Conservation (phyloP, 1,140 invertebrate genomes). For the Neodiprion fabricii region DNA sequence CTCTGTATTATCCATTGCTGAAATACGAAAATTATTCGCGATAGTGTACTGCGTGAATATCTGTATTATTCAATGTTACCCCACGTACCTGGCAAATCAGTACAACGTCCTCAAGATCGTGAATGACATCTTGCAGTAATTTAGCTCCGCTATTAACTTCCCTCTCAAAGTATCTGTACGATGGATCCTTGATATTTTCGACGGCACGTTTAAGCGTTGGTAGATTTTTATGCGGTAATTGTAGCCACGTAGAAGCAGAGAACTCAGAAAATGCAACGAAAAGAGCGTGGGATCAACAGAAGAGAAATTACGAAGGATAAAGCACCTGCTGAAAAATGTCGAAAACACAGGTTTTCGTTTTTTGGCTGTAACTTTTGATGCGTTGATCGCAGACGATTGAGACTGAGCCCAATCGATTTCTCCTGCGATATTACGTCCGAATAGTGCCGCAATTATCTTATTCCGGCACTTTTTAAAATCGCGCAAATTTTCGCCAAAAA, state of each 20-base stretch:
- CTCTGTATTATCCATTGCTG: conserved; percentile 10
- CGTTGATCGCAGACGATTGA: too few species aligned
- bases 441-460: too few species aligned
- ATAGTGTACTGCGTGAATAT: neutral
- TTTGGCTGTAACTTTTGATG: too few species aligned
- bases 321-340: too few species aligned
- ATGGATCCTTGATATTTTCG: conserved; percentile 96
- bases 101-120: conserved; percentile 91
- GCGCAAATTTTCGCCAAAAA: too few species aligned
- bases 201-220: conserved; percentile 86
- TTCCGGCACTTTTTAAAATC: too few species aligned
- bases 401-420: too few species aligned
- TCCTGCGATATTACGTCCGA: too few species aligned
- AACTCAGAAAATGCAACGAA: too few species aligned
- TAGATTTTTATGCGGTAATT: conserved; percentile 85
- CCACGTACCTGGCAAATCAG: conserved; percentile 83
- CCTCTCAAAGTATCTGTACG: conserved; percentile 98
- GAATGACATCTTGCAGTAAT: conserved; percentile 86
- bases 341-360: too few species aligned
- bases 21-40: neutral
- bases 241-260: conserved; percentile 91
- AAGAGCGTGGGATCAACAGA: too few species aligned
- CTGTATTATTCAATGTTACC: neutral
- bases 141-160: conserved; percentile 94
- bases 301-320: too few species aligned